Percentiles rank a stretch among this genome's conserved stretches.
Conservation (phyloP, 2,888 invertebrate genomes). For the Willowsia nigromaculata region DNA sequence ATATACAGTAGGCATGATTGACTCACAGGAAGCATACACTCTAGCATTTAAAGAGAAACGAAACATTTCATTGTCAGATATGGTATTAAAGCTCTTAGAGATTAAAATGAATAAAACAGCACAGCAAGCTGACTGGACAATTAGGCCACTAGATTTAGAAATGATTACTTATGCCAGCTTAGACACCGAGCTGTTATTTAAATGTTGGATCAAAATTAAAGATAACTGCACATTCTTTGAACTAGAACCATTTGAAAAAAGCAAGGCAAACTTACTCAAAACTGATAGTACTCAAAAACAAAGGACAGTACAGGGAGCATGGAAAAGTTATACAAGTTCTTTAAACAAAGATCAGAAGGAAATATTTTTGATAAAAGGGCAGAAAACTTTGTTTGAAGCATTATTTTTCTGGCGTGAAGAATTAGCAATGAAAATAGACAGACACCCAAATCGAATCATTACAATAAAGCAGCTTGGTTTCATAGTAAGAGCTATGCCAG, state of each 20-base stretch:
- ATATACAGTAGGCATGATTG: not conserved
- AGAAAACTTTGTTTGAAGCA: not conserved
- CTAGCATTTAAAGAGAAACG: not conserved
- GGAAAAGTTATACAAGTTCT: not conserved
- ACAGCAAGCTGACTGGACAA: not conserved
- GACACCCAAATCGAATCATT: not conserved
- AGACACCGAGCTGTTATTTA: not conserved
- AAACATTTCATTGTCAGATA: not conserved
- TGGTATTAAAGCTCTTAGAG: not conserved
- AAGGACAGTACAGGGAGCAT: not conserved
- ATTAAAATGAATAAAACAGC: not conserved
- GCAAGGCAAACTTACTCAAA: not conserved
- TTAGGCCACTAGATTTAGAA: not conserved
- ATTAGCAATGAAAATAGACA: not conserved
- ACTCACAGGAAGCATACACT: not conserved
- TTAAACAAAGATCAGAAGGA: not conserved
- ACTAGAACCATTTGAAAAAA: not conserved
- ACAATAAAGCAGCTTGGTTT: not conserved
- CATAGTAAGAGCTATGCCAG: not conserved
- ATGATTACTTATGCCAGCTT: not conserved
- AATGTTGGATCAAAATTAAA: slow-evolving; percentile 45
- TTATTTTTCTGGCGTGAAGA: slow-evolving; percentile 29
- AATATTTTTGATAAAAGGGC: not conserved
- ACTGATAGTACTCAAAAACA: not conserved
- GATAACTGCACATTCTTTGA: not conserved